Percentiles rank a stretch among this genome's conserved stretches.
phyloP scores from a whole-genome alignment of 2,888 invertebrate species.

The Torymus aiolomorphi region DNA sequence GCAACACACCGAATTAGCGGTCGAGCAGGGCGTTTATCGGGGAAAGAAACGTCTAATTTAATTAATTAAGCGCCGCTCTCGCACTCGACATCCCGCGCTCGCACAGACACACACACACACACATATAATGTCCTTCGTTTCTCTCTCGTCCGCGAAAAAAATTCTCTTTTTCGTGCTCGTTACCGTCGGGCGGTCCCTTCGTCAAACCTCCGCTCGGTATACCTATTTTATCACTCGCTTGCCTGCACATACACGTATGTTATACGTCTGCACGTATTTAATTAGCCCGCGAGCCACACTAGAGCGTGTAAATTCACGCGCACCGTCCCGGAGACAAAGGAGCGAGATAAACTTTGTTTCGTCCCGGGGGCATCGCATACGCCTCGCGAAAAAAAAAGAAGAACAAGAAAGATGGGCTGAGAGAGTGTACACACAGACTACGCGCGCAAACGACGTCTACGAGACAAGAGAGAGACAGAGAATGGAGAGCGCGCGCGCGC shows the following conservation, averaged over 20 bases:
- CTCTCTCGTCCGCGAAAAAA: too few species aligned
- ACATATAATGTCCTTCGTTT: too few species aligned
- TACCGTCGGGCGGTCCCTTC: too few species aligned
- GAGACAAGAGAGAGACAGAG: slow-evolving; percentile 2
- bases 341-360: slow-evolving; percentile 21
- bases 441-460: slow-evolving; percentile 4
- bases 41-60: slow-evolving; percentile 4
- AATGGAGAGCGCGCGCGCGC: neutral
- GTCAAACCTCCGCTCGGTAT: too few species aligned
- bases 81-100: too few species aligned
- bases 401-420: too few species aligned
- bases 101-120: too few species aligned
- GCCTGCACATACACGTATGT: too few species aligned
- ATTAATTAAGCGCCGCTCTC: slow-evolving; percentile 16
- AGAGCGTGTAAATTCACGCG: neutral
- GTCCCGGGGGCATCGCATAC: neutral
- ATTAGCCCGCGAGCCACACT: slow-evolving; percentile 3
- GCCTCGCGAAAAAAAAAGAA: neutral
- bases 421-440: too few species aligned
- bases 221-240: too few species aligned
- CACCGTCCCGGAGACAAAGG: neutral
- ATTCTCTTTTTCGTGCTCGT: too few species aligned
- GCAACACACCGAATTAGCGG: too few species aligned
- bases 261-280: neutral
- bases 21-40: neutral